Evolutionary conservation across 2,797 vertebrate genomes (phyloP), one percentile per base, ranked within the genome.

Genomic region (Scolopax bukidnonensis): DNA sequence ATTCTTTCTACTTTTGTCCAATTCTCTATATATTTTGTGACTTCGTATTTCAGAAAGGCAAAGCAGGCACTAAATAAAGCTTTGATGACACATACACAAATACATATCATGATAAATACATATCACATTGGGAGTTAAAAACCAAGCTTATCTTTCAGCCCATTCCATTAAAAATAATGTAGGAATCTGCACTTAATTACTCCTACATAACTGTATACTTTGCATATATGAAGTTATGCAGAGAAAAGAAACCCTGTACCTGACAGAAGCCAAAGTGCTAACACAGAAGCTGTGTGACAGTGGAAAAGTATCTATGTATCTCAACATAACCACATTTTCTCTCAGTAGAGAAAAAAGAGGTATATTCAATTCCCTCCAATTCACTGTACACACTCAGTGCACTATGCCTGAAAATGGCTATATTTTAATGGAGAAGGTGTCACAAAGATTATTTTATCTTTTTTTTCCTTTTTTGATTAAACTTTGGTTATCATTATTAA

Each of bases 81-180:
- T 92, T 71, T 71, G 41, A 63, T 67, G 56, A 87, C 47, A 48
- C 36, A 73, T 32, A 36, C 60, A 32, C 56, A 97, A 93, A 94
- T 94, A 92, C 45, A 73, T 89, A 95, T 70, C 75, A 93, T 48
- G 23, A n/a, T 61, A 97, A 94, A 94, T 93, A 91, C 43, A 59
- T 90, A 95, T 69, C 76, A 92, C 51, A 91, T 45, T 30, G 23
- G 18, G 48, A 94, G 73, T 95, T 96, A 94, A 97, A 76, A 97
- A 88, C 1, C 51, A 74, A 76, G 80, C 43, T 96, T 88, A 93
- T 93, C 93, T 96, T 97, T 83, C 88, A 94, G 86, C 69, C 87
- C 57, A 82, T 95, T 97, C 96, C 96, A 97, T 96, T 91, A 93
- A 97, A 95, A 97, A 97, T 96, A 93, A 63, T 30, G 65, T 65